Evolutionary conservation across 2,888 invertebrate genomes (phyloP).

Genomic region (Macrophya alboannulata): DNA sequence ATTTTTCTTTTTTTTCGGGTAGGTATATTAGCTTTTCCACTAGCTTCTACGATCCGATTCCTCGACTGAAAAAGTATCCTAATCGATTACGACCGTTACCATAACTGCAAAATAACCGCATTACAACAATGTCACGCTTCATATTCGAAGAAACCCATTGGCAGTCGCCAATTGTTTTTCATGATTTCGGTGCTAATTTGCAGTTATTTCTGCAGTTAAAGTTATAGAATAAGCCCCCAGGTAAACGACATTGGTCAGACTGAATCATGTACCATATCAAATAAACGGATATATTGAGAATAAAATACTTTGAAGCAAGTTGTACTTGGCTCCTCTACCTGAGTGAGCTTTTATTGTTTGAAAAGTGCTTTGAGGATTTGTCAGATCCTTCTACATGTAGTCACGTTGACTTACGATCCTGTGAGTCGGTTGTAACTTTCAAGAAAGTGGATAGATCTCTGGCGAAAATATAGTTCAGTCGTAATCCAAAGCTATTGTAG

Average conservation of each 20-base stretch:
- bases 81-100: neutral
- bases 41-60: too few relatives aligned
- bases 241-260: neutral
- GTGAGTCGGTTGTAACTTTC: neutral
- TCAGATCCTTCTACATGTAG: neutral
- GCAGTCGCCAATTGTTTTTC: too few relatives aligned
- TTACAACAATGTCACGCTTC: too few relatives aligned
- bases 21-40: too few relatives aligned
- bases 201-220: too few relatives aligned
- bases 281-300: too few relatives aligned
- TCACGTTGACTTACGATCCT: neutral
- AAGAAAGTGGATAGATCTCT: neutral
- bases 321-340: neutral
- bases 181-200: too few relatives aligned
- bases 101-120: too few relatives aligned
- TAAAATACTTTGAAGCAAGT: neutral
- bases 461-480: neutral
- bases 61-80: neutral
- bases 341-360: neutral
- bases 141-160: too few relatives aligned
- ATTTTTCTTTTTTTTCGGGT: too few relatives aligned
- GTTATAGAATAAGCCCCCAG: too few relatives aligned
- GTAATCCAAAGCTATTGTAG: constrained; percentile 31
- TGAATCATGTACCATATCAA: neutral
- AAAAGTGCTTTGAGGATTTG: neutral